Conservation (phyloP, 2,888 invertebrate species). For the Galerucella nymphaeae region DNA sequence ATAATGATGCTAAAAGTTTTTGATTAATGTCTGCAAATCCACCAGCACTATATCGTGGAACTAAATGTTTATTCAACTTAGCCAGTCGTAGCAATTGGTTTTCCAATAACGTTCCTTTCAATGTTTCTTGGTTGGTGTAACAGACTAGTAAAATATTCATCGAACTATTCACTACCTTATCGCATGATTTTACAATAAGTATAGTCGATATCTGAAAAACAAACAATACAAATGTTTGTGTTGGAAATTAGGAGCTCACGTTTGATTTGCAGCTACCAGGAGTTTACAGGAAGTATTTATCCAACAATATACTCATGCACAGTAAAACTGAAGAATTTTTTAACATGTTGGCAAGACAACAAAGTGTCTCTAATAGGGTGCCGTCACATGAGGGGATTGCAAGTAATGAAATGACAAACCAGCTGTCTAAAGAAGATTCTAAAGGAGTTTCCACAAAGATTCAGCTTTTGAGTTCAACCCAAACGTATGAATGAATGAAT, state of each 20-base stretch:
- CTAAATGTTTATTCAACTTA: slow-evolving; percentile 35
- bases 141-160: slow-evolving; percentile 29
- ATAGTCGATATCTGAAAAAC: slow-evolving; percentile 21
- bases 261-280: too few relatives aligned
- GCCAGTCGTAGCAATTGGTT: slow-evolving; percentile 29
- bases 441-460: too few relatives aligned
- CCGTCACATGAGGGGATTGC: too few relatives aligned
- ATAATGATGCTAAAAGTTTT: slow-evolving; percentile 36
- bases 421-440: too few relatives aligned
- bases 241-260: too few relatives aligned
- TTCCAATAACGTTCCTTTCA: slow-evolving; percentile 12
- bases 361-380: too few relatives aligned
- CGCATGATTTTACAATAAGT: slow-evolving; percentile 35
- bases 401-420: too few relatives aligned
- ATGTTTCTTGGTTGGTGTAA: slow-evolving; percentile 22
- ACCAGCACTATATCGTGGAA: slow-evolving; percentile 40
- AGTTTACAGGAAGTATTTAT: neutral
- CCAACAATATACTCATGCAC: too few relatives aligned
- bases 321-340: too few relatives aligned
- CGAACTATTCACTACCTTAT: slow-evolving; percentile 35
- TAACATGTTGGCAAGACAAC: too few relatives aligned
- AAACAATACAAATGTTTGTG: neutral
- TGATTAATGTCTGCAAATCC: slow-evolving; percentile 43
- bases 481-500: too few relatives aligned
- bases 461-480: too few relatives aligned